These are phyloP conservation scores for Typhlichthys subterraneus DNA, from an alignment of 2,797 vertebrate genomes.

Conservation along the genomic window DNA sequence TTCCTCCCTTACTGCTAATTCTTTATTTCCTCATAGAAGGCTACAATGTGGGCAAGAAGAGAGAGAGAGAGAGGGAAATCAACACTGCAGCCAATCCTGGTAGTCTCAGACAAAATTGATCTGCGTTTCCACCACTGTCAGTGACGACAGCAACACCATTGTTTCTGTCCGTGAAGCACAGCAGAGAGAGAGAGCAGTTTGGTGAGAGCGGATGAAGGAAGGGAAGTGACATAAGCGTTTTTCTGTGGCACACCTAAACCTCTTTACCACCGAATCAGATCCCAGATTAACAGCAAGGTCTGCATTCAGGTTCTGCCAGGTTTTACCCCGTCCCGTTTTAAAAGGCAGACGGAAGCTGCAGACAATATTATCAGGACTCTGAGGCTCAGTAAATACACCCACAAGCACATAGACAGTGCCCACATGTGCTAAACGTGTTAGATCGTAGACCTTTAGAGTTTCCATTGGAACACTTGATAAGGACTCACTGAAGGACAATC, in stretches of 20 bases:
- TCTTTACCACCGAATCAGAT: conserved; percentile 75
- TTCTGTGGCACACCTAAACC: conserved; percentile 66
- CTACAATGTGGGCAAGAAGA: conserved; percentile 72
- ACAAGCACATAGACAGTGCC: conserved; percentile 70
- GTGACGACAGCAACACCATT: conserved; percentile 29
- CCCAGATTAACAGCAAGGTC: conserved; percentile 58
- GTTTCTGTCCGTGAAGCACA: background rate
- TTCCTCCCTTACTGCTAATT: conserved; percentile 80
- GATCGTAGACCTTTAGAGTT: conserved; percentile 62
- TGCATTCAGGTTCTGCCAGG: conserved; percentile 70
- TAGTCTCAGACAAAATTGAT: conserved; percentile 78
- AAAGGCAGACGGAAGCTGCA: conserved; percentile 60
- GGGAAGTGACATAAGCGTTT: conserved; percentile 69
- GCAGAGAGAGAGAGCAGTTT: conserved; percentile 7
- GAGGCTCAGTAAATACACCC: conserved; percentile 68
- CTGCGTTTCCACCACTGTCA: conserved; percentile 63
- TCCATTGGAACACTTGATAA: conserved; percentile 34
- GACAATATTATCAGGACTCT: conserved; percentile 68
- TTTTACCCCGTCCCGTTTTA: conserved; percentile 65
- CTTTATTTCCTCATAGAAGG: conserved; percentile 79
- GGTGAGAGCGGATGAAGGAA: conserved; percentile 44
- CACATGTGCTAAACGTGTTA: conserved; percentile 64
- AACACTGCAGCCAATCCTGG: conserved; percentile 54
- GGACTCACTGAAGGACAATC: conserved; percentile 47
- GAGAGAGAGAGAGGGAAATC: conserved; percentile 23